Evolutionary conservation across 1,140 invertebrate species (phyloP).

Genomic region (Agraylea sexmaculata): DNA sequence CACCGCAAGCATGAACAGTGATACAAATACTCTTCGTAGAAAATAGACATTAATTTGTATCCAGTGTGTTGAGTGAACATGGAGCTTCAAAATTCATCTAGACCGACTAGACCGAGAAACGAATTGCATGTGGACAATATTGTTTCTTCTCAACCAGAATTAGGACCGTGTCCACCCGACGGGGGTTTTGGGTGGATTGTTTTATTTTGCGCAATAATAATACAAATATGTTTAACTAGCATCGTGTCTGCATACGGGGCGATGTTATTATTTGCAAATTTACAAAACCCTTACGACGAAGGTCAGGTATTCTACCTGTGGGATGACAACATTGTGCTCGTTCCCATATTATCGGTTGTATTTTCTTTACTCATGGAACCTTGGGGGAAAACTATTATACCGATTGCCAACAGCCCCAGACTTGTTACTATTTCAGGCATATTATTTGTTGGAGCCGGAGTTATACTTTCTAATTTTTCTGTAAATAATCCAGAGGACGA

Average conservation of each 20-base stretch:
- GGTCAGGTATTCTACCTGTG: slow-evolving; percentile 33
- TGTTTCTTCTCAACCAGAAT: slow-evolving; percentile 47
- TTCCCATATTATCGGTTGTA: slow-evolving; percentile 41
- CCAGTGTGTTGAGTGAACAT: too few relatives aligned
- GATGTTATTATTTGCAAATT: slow-evolving; percentile 35
- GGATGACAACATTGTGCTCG: slow-evolving; percentile 39
- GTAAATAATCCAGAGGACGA: slow-evolving; percentile 29
- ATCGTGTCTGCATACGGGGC: slow-evolving; percentile 42
- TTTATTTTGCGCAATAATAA: slow-evolving; percentile 42
- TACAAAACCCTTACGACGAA: slow-evolving; percentile 31
- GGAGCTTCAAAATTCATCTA: too few relatives aligned
- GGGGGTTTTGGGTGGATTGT: slow-evolving; percentile 54
- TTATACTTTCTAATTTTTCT: slow-evolving; percentile 34
- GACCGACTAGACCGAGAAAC: too few relatives aligned
- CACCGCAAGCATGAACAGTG: too few relatives aligned
- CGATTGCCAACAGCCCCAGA: slow-evolving; percentile 40
- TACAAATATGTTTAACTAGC: slow-evolving; percentile 45
- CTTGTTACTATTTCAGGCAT: slow-evolving; percentile 38
- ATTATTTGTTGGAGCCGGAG: slow-evolving; percentile 35
- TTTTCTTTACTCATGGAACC: slow-evolving; percentile 41
- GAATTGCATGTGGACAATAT: slow-evolving; percentile 36
- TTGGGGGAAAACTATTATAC: slow-evolving; percentile 42
- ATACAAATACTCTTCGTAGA: too few relatives aligned
- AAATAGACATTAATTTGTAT: too few relatives aligned
- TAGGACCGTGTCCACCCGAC: slow-evolving; percentile 49